Conservation (phyloP, 2,113 vertebrate genomes). For the Himantopus leucocephalus region DNA sequence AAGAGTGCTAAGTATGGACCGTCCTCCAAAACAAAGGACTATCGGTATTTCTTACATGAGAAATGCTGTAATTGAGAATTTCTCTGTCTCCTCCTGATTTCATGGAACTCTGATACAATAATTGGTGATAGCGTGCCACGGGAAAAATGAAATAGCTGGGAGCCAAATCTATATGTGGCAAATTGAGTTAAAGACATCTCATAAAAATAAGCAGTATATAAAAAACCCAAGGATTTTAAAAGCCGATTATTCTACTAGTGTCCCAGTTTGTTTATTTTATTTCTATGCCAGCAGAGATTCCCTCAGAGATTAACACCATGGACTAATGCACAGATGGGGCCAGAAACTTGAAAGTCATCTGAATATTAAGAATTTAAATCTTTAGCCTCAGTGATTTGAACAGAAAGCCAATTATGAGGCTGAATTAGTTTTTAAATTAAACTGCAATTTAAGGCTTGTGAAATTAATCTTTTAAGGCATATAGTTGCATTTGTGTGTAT, state of each 20-base stretch:
- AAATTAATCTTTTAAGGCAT: slow-evolving; percentile 92
- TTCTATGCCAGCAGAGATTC: slow-evolving; percentile 64
- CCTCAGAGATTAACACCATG: slow-evolving; percentile 71
- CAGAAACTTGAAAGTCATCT: slow-evolving; percentile 82
- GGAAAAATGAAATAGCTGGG: slow-evolving; percentile 69
- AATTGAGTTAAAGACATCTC: slow-evolving; percentile 62
- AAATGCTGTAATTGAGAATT: slow-evolving; percentile 31
- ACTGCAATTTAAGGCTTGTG: slow-evolving; percentile 87
- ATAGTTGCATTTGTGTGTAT: slow-evolving; percentile 59
- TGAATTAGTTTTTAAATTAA: slow-evolving; percentile 99
- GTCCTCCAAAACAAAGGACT: not conserved
- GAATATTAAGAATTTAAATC: slow-evolving; percentile 94
- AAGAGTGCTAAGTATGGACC: not conserved
- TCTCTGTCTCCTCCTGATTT: slow-evolving; percentile 16
- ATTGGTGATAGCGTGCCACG: slow-evolving; percentile 43
- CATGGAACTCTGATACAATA: not conserved
- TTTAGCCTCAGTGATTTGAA: slow-evolving; percentile 92
- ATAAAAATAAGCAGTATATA: slow-evolving; percentile 59
- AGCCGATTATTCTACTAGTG: slow-evolving; percentile 62
- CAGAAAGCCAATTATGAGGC: slow-evolving; percentile 96
- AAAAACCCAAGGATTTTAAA: not conserved
- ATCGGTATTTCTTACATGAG: not conserved
- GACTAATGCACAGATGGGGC: slow-evolving; percentile 75
- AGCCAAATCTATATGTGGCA: slow-evolving; percentile 63
- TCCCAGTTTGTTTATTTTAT: slow-evolving; percentile 75